Evolutionary conservation across 1,140 invertebrate species (phyloP).

Genomic region (Calephelis virginiensis): DNA sequence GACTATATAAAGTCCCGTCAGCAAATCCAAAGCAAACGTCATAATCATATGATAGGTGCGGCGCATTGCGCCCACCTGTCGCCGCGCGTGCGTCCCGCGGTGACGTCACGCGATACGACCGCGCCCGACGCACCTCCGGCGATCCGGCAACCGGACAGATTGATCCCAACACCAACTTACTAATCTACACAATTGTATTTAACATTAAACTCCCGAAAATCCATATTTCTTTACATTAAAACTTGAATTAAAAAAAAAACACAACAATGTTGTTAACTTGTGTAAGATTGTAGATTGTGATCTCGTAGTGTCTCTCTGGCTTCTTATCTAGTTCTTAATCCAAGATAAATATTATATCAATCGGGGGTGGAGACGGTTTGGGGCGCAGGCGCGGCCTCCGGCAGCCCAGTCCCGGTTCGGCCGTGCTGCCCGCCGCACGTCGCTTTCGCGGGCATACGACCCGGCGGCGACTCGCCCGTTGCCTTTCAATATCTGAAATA

Average conservation of each 20-base stretch:
- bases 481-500: constrained; percentile 34
- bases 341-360: constrained; percentile 78
- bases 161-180: constrained; percentile 48
- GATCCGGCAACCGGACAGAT: constrained; percentile 38
- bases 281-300: constrained; percentile 23
- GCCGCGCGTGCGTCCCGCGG: constrained; percentile 68
- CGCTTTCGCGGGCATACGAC: constrained; percentile 52
- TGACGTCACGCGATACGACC: constrained; percentile 53
- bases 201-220: background rate
- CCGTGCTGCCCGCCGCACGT: constrained; percentile 63
- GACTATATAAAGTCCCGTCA: constrained; percentile 53
- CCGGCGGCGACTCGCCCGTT: constrained; percentile 65
- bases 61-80: constrained; percentile 75
- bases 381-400: constrained; percentile 52
- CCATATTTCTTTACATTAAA: background rate
- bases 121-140: constrained; percentile 39
- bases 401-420: constrained; percentile 67
- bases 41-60: constrained; percentile 74
- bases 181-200: constrained; percentile 18
- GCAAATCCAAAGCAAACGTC: constrained; percentile 66
- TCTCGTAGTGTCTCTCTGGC: constrained; percentile 46
- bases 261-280: constrained; percentile 4
- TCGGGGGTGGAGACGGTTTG: constrained; percentile 43
- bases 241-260: background rate
- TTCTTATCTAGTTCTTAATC: constrained; percentile 74